Evolutionary conservation across 2,888 invertebrate species (phyloP).

Genomic region (Chloroclystis v-ata): DNA sequence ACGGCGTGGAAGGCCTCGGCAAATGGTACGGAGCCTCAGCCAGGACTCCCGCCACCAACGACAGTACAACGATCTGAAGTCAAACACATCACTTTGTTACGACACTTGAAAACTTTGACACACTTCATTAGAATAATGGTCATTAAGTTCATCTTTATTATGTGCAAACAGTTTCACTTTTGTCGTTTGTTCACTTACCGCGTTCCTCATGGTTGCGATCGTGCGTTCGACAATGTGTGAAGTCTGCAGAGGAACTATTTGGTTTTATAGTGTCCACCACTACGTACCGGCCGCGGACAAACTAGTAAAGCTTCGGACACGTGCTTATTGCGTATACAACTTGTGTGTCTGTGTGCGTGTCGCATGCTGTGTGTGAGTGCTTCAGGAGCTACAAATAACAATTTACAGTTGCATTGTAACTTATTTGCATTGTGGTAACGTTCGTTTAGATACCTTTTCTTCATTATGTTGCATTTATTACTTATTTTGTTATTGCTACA

Average conservation of each 20-base stretch:
- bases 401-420: constrained; percentile 18
- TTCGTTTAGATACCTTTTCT: not conserved
- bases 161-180: constrained; percentile 54
- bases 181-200: constrained; percentile 57
- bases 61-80: constrained; percentile 58
- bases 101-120: constrained; percentile 21
- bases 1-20: constrained; percentile 54
- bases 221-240: constrained; percentile 54
- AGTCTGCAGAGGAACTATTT: constrained; percentile 34
- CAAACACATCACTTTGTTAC: constrained; percentile 27
- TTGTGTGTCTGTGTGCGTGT: constrained; percentile 19
- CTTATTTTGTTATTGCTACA: not conserved
- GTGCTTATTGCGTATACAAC: constrained; percentile 30
- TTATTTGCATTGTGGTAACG: constrained; percentile 17
- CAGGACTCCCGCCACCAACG: constrained; percentile 51
- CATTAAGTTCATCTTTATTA: constrained; percentile 35
- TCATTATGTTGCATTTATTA: not conserved
- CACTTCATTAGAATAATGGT: constrained; percentile 30
- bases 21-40: constrained; percentile 67
- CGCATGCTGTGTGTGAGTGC: constrained; percentile 16
- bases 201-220: constrained; percentile 59
- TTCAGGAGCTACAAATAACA: constrained; percentile 22
- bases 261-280: constrained; percentile 68
- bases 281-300: constrained; percentile 29
- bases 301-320: constrained; percentile 33